Evolutionary conservation across 1,140 invertebrate species (phyloP).

Genomic region (Drosophila parvula): DNA sequence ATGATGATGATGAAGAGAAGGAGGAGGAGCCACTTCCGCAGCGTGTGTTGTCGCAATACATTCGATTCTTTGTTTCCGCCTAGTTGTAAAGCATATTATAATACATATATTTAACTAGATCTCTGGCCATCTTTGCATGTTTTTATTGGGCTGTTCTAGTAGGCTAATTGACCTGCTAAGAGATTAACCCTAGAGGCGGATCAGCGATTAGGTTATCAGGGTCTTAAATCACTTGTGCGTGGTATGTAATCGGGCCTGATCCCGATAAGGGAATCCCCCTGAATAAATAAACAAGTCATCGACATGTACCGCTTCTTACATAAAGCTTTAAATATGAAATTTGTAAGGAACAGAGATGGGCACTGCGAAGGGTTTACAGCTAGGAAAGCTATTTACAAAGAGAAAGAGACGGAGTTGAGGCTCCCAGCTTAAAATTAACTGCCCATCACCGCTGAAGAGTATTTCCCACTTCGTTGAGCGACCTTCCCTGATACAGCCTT

Average conservation of each 20-base stretch:
- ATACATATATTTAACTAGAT: slow-evolving; percentile 71
- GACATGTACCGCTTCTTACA: slow-evolving; percentile 10
- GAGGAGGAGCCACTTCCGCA: slow-evolving; percentile 51
- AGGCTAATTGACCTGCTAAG: background rate
- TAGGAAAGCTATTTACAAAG: too few relatives aligned
- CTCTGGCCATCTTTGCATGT: slow-evolving; percentile 10
- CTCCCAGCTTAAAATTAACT: background rate
- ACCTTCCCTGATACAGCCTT: background rate
- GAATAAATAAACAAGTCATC: slow-evolving; percentile 11
- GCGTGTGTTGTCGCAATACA: slow-evolving; percentile 73
- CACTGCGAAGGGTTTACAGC: background rate
- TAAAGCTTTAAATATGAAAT: background rate
- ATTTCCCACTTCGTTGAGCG: background rate
- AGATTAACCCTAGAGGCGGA: slow-evolving; percentile 9
- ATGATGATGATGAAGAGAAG: slow-evolving; percentile 48
- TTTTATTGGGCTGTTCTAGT: slow-evolving; percentile 10
- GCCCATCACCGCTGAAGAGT: background rate
- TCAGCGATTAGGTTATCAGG: slow-evolving; percentile 17
- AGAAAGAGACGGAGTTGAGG: too few relatives aligned
- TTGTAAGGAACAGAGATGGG: background rate
- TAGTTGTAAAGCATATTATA: slow-evolving; percentile 68
- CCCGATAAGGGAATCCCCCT: slow-evolving; percentile 14
- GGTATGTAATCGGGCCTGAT: slow-evolving; percentile 7
- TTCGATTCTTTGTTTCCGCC: slow-evolving; percentile 77
- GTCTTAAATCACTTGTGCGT: slow-evolving; percentile 26